Conservation (phyloP, 2,113 vertebrate genomes). For the Macaca fascicularis region DNA sequence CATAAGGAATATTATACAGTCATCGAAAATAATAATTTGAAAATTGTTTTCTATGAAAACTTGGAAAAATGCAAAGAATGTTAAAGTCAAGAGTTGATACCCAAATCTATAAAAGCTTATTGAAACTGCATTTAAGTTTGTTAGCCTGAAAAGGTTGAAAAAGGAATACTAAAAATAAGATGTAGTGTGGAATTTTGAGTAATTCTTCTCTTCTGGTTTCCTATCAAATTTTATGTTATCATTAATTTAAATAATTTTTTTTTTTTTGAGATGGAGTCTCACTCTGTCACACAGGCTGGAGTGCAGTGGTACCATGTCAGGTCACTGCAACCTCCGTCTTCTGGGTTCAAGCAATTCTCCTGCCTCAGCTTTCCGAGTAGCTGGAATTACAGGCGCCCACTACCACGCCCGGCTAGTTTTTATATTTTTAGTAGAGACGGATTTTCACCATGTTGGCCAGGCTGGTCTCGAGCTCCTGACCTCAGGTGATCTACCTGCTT, state of each 20-base stretch:
- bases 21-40: not conserved
- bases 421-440: no score
- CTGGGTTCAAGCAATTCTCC: no score
- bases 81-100: not conserved
- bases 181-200: not conserved
- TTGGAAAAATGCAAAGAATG: not conserved
- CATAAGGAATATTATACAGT: not conserved
- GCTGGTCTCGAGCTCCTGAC: no score
- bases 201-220: not conserved
- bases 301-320: no score
- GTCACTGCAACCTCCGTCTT: no score
- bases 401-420: no score
- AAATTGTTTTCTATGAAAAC: not conserved
- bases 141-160: not conserved
- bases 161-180: not conserved
- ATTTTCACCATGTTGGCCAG: no score
- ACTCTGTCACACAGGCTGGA: no score
- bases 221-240: not conserved
- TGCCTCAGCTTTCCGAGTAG: no score
- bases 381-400: no score
- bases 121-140: not conserved
- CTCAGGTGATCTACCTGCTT: no score
- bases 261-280: no score
- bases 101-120: not conserved
- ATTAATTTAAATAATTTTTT: not conserved